Base-by-base conservation (phyloP, 2,888 invertebrate genomes). In the Tetropium fuscum region DNA sequence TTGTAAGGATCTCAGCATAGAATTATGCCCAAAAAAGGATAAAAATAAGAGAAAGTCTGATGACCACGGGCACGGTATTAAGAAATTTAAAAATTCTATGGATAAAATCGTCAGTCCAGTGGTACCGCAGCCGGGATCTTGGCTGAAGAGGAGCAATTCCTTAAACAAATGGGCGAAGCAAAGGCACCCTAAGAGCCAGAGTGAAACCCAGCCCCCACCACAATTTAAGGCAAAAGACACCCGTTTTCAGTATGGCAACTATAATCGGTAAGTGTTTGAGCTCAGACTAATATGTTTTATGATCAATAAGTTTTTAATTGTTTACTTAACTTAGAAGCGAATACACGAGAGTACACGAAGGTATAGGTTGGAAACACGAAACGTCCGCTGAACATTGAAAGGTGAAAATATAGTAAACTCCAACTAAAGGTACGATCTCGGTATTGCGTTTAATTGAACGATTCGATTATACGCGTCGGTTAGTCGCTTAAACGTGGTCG, bases 211-310 rank as follows among this genome's bases (percentile, higher is more conserved):
- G 58, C 54, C 63, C 56, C 83, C 84, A 69, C 89, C 90, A 6
- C 87, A 85, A 59, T 94, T 93, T 81, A 88, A 91, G 71, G 85
- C 88, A 15, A 92, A 92, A 78, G 90, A 92, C 78, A 87, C 88
- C 58, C 88, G 88, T 77, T 97, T 95, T 83, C 93, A 94, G 76
- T 97, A 92, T 84, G 98, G 99, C 55, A 99, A 99, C 83, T 98
- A 97, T 82, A 94, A 95, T 80, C 90, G 94, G 83, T 89, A 72
- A 73, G 62, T 55, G 1, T 8, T 25, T 15, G 10, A 15, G 11
- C 25, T 40, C 18, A 10, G 6, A 10, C 3, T n/a, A n/a, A n/a
- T n/a, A n/a, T n/a, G n/a, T n/a, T n/a, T n/a, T n/a, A n/a, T n/a
- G n/a, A n/a, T n/a, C n/a, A n/a, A n/a, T n/a, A n/a, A n/a, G n/a